Evolutionary conservation across 35 echinoderm and acorn worm species (phyloP).

Genomic region (Diadema setosum): DNA sequence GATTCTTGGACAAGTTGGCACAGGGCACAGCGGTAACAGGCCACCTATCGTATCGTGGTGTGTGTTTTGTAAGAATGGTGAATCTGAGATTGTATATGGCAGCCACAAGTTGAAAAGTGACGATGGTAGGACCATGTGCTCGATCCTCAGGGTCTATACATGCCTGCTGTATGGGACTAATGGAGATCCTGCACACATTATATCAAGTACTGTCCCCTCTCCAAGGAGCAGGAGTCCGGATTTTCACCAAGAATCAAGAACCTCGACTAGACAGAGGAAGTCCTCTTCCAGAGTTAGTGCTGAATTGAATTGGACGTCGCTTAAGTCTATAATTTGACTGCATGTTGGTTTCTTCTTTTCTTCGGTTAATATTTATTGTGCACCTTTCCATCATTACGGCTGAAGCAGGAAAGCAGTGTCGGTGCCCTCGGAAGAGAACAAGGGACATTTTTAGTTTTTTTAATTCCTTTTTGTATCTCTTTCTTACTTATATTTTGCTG

Average conservation of each 20-base stretch:
- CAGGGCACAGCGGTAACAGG: neutral
- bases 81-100: conserved; percentile 41
- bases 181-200: conserved; percentile 69
- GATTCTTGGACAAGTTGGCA: neutral
- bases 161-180: conserved; percentile 82
- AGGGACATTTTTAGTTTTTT: too few species aligned
- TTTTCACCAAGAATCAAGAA: neutral
- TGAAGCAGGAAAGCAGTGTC: too few species aligned
- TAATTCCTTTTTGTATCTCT: too few species aligned
- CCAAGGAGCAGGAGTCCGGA: neutral
- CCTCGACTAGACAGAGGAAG: neutral
- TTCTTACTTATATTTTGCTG: too few species aligned
- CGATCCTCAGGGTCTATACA: conserved; percentile 77
- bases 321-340: too few species aligned
- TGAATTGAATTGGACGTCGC: too few species aligned
- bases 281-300: neutral
- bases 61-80: conserved; percentile 85
- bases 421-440: too few species aligned
- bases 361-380: too few species aligned
- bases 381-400: too few species aligned
- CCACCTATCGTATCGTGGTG: neutral
- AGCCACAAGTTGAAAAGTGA: conserved; percentile 54
- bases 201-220: conserved; percentile 87
- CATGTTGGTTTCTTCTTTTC: too few species aligned
- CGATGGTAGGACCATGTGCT: conserved; percentile 46